Conservation (phyloP, 2,888 invertebrate genomes). For the Tillus elongatus region DNA sequence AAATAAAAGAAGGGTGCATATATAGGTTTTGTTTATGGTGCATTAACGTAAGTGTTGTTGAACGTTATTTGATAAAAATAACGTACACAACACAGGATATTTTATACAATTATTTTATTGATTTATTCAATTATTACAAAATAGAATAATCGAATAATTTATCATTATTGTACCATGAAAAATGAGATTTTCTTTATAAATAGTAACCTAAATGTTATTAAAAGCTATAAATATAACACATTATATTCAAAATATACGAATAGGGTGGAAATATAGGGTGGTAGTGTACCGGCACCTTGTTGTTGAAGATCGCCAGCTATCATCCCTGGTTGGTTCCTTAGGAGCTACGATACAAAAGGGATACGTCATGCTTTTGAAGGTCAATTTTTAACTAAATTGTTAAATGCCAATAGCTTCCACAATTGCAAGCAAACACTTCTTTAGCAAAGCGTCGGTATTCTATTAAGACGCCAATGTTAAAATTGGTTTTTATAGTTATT, state of each 20-base stretch:
- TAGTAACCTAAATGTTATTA: conserved; percentile 31
- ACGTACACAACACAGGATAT: conserved; percentile 19
- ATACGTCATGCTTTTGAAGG: conserved; percentile 34
- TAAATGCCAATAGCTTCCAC: no score
- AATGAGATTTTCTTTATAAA: conserved; percentile 30
- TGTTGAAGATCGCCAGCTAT: conserved; percentile 27
- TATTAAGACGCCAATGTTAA: no score
- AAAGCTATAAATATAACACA: conserved; percentile 32
- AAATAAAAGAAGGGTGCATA: no score
- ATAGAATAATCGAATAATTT: conserved; percentile 30
- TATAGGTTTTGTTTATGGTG: no score
- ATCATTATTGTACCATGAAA: conserved; percentile 29
- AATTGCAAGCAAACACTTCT: no score
- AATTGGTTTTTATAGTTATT: no score
- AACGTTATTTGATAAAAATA: conserved; percentile 14
- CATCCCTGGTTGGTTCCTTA: conserved; percentile 33
- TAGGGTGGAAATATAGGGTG: conserved; percentile 32
- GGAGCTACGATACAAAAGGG: conserved; percentile 35
- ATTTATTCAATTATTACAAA: conserved; percentile 36
- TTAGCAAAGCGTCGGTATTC: no score
- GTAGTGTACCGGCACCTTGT: conserved; percentile 26
- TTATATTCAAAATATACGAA: conserved; percentile 22
- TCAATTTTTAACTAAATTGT: no score
- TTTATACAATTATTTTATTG: conserved; percentile 26
- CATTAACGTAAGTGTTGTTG: background rate